These are phyloP conservation scores for Nudaria mundana DNA, from an alignment of 2,888 invertebrate species.

Conservation along the genomic window DNA sequence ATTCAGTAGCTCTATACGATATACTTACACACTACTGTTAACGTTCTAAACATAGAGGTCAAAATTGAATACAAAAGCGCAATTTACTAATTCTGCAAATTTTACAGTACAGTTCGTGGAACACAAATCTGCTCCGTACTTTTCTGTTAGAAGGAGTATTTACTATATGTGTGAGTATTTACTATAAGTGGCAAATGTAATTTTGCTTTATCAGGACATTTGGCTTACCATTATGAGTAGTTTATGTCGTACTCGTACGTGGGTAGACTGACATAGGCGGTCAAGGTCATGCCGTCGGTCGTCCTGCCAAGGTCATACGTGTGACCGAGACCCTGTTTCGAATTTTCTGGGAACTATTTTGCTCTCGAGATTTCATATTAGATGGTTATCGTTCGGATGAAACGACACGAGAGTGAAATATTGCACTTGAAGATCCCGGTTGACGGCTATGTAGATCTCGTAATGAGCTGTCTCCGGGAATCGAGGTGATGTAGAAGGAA, in stretches of 20 bases:
- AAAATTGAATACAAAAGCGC: constrained; percentile 39
- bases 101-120: constrained; percentile 20
- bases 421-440: constrained; percentile 14
- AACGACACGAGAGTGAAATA: constrained; percentile 17
- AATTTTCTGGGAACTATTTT: constrained; percentile 23
- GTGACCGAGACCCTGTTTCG: constrained; percentile 29
- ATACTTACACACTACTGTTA: constrained; percentile 19
- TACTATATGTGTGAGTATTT: constrained; percentile 12
- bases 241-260: constrained; percentile 38
- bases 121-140: constrained; percentile 15
- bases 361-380: constrained; percentile 12
- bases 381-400: constrained; percentile 21
- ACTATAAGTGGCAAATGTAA: constrained; percentile 31
- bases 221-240: constrained; percentile 34
- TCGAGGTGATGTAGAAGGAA: neutral
- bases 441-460: constrained; percentile 10
- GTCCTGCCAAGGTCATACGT: constrained; percentile 39
- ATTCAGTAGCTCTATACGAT: constrained; percentile 9
- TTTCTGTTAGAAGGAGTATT: constrained; percentile 13
- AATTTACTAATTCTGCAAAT: constrained; percentile 22
- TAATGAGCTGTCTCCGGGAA: constrained; percentile 12
- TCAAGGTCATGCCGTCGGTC: constrained; percentile 42
- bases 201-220: constrained; percentile 28
- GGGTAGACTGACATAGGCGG: constrained; percentile 41
- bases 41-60: constrained; percentile 35